Evolutionary conservation across 1,140 invertebrate species (phyloP).

Genomic region (Bilobella aurantiaca): DNA sequence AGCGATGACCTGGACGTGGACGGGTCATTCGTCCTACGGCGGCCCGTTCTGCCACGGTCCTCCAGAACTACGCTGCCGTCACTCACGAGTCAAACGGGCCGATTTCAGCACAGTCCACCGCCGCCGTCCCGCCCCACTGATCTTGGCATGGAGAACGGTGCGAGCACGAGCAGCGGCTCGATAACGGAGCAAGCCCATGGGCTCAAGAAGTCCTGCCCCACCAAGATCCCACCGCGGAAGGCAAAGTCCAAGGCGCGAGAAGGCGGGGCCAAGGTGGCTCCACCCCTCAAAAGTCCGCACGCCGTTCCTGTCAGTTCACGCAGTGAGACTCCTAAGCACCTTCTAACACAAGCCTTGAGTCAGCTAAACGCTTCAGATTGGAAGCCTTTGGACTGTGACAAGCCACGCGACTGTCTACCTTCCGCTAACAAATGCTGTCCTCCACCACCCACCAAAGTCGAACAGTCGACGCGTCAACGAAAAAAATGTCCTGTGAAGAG

Average conservation of each 20-base stretch:
- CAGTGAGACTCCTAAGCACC: constrained; percentile 51
- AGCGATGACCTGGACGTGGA: not conserved
- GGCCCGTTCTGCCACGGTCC: not conserved
- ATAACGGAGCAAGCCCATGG: not conserved
- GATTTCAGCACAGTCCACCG: not conserved
- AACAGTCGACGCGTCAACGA: too few species aligned
- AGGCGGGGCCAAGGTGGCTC: not conserved
- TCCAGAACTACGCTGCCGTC: not conserved
- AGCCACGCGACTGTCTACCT: too few species aligned
- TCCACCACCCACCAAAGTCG: too few species aligned
- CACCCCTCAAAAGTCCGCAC: not conserved
- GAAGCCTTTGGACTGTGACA: constrained; percentile 45
- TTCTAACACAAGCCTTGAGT: constrained; percentile 50
- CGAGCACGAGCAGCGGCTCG: not conserved
- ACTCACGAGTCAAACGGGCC: not conserved
- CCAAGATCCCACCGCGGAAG: not conserved
- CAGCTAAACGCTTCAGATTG: constrained; percentile 66
- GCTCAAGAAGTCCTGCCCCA: not conserved
- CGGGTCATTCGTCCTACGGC: not conserved
- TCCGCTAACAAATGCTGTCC: too few species aligned
- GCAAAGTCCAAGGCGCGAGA: not conserved
- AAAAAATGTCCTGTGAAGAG: too few species aligned
- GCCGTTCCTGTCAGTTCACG: not conserved
- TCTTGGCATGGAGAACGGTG: not conserved
- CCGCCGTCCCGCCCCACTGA: not conserved